Conservation (phyloP, 2,797 vertebrate species). For the Oreochromis grahami region DNA sequence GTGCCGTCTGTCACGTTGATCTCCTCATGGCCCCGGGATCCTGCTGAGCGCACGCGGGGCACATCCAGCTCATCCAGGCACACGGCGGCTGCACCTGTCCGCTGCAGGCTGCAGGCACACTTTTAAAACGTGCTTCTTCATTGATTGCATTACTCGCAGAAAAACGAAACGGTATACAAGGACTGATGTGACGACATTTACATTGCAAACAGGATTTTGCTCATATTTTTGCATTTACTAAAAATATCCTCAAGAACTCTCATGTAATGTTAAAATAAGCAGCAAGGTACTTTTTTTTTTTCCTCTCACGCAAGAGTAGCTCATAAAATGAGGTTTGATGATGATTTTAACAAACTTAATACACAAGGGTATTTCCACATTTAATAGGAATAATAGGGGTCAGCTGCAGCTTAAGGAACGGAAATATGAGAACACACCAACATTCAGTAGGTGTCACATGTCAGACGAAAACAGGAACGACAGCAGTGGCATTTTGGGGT, state of each 20-base stretch:
- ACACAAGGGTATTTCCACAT: background rate
- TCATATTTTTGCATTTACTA: background rate
- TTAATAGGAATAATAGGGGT: background rate
- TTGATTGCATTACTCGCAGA: no score
- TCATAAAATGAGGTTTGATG: background rate
- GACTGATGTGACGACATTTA: background rate
- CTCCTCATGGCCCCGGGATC: constrained; percentile 65
- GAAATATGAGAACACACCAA: background rate
- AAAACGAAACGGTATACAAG: background rate
- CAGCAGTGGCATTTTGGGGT: background rate
- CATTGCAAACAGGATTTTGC: background rate
- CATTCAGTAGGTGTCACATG: background rate
- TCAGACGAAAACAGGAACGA: background rate
- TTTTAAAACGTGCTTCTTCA: background rate
- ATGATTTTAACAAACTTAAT: background rate
- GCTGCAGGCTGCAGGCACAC: background rate
- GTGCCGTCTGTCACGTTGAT: constrained; percentile 73
- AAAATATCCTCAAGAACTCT: background rate
- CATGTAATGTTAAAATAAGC: background rate
- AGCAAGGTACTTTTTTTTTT: background rate
- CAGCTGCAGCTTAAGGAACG: background rate
- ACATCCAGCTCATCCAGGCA: constrained; percentile 19
- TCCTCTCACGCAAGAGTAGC: background rate
- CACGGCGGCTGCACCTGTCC: constrained; percentile 44
- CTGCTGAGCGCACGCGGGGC: constrained; percentile 24